phyloP scores from a whole-genome alignment of 2,113 vertebrate species.

The Tringa solitaria region DNA sequence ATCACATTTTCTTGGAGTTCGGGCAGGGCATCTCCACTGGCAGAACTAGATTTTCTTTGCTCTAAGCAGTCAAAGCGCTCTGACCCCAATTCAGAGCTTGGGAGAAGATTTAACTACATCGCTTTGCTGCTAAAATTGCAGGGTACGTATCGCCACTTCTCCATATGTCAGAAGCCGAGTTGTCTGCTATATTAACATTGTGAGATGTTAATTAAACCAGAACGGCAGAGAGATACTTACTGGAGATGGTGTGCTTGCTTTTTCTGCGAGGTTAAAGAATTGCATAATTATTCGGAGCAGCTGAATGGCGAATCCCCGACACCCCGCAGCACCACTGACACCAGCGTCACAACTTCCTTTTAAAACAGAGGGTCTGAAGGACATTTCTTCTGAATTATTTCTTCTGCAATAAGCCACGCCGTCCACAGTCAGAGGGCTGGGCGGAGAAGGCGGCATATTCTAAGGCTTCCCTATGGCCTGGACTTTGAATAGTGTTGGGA shows the following conservation, averaged over 20 bases:
- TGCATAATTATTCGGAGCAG: neutral
- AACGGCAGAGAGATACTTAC: neutral
- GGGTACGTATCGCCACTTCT: neutral
- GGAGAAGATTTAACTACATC: neutral
- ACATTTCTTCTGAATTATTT: neutral
- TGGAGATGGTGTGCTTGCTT: neutral
- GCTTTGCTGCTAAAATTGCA: conserved; percentile 1
- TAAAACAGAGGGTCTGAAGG: neutral
- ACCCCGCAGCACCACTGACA: neutral
- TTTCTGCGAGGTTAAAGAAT: neutral
- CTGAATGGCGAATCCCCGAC: neutral
- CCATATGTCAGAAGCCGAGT: neutral
- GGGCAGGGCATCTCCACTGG: neutral
- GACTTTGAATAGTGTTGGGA: neutral
- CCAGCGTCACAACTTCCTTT: neutral
- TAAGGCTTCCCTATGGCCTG: neutral
- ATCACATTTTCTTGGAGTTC: neutral
- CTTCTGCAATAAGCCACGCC: neutral
- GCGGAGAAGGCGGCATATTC: neutral
- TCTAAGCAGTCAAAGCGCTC: neutral
- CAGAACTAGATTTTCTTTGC: neutral
- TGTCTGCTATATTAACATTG: neutral
- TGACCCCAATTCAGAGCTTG: neutral
- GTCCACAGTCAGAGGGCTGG: neutral
- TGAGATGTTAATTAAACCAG: neutral